phyloP scores from a whole-genome alignment of 1,140 invertebrate species.

The Leptinotarsa undecemlineata region DNA sequence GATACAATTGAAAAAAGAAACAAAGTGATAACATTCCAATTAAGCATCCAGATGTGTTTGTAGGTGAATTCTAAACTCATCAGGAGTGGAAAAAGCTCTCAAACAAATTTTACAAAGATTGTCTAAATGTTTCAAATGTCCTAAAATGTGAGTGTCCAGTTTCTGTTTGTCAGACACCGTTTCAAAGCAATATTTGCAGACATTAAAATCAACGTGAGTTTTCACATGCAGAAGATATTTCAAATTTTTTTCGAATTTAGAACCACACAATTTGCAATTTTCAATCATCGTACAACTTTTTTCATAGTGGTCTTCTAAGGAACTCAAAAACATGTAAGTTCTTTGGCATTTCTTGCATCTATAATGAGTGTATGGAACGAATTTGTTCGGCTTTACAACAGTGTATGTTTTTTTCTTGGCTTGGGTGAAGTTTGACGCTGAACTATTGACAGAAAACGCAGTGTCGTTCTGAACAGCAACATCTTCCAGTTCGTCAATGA shows the following conservation, averaged over 20 bases:
- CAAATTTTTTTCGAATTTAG: not conserved
- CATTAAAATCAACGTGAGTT: not conserved
- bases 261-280: not conserved
- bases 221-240: not conserved
- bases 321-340: not conserved
- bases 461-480: not conserved
- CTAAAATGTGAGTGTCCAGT: not conserved
- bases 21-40: not conserved
- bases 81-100: not conserved
- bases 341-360: slow-evolving; percentile 10
- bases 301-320: not conserved
- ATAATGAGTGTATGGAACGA: not conserved
- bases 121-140: not conserved
- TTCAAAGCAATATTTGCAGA: slow-evolving; percentile 11
- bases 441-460: not conserved
- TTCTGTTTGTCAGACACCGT: not conserved
- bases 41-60: not conserved
- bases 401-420: not conserved
- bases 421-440: not conserved
- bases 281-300: not conserved
- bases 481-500: not conserved
- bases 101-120: slow-evolving; percentile 15
- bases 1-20: too few relatives aligned
- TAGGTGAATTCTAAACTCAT: not conserved
- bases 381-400: not conserved